Conservation (phyloP, 2,113 vertebrate species). For the Morone saxatilis region DNA sequence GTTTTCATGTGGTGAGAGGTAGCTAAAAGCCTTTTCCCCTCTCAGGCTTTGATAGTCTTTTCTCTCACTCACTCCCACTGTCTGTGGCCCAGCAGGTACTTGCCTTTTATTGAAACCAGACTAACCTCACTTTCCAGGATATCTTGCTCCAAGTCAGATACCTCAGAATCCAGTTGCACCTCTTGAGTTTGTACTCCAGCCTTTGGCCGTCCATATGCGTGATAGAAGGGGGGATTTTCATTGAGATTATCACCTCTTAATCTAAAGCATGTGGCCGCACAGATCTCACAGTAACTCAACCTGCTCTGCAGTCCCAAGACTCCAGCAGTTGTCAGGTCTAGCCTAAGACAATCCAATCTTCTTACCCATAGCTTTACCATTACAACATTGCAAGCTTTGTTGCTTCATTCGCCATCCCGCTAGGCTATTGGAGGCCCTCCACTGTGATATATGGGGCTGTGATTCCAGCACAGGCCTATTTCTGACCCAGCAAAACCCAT, state of each 20-base stretch:
- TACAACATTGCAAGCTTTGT: conserved; percentile 70
- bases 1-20: conserved; percentile 59
- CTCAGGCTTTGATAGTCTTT: conserved; percentile 62
- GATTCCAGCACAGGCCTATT: conserved; percentile 65
- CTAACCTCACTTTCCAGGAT: conserved; percentile 67
- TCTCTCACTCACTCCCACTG: conserved; percentile 52
- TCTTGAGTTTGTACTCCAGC: conserved; percentile 65
- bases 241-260: conserved; percentile 86
- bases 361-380: conserved; percentile 71
- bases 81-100: conserved; percentile 76
- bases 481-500: conserved; percentile 69
- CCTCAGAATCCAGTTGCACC: conserved; percentile 67
- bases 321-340: conserved; percentile 66
- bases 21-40: conserved; percentile 55
- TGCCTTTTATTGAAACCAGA: conserved; percentile 81
- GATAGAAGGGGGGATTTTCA: conserved; percentile 76
- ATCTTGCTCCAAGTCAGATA: conserved; percentile 63
- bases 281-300: conserved; percentile 73
- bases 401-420: conserved; percentile 52
- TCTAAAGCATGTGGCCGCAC: conserved; percentile 84
- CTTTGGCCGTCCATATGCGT: conserved; percentile 56
- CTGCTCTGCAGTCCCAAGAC: conserved; percentile 59
- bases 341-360: conserved; percentile 58
- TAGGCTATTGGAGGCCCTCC: conserved; percentile 48
- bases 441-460: conserved; percentile 63